phyloP scores from a whole-genome alignment of 2,888 invertebrate genomes.

The Yponomeuta malinellus region DNA sequence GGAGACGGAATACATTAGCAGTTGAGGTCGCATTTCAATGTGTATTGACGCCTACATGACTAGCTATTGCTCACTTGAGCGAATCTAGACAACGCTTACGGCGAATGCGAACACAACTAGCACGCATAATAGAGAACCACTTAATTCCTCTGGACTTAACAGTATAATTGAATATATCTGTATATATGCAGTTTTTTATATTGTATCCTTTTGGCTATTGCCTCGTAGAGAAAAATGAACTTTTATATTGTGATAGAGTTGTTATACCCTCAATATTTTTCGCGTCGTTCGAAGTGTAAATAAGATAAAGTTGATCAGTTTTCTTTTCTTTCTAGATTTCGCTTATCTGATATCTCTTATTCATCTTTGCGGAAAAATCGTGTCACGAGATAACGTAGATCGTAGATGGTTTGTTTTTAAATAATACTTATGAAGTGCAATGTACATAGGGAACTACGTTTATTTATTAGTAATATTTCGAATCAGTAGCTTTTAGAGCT shows the following conservation, averaged over 20 bases:
- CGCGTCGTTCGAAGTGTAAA: constrained; percentile 64
- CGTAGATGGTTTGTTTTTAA: not conserved
- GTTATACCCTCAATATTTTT: constrained; percentile 53
- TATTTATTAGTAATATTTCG: constrained; percentile 38
- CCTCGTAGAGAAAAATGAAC: constrained; percentile 50
- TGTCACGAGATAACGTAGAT: constrained; percentile 1
- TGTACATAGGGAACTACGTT: constrained; percentile 32
- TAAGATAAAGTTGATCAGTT: constrained; percentile 51
- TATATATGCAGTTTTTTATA: constrained; percentile 31
- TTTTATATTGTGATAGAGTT: constrained; percentile 58
- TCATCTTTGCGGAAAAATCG: constrained; percentile 8
- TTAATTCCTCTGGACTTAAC: constrained; percentile 37
- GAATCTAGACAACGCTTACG: constrained; percentile 47
- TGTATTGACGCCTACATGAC: constrained; percentile 47
- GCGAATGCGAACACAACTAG: constrained; percentile 60
- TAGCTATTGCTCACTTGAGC: constrained; percentile 69
- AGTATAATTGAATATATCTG: constrained; percentile 25
- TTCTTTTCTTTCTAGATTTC: constrained; percentile 34
- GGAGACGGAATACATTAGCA: constrained; percentile 58
- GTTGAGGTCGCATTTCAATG: constrained; percentile 58
- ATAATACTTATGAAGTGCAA: constrained; percentile 12
- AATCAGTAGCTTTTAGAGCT: constrained; percentile 29
- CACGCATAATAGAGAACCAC: constrained; percentile 57
- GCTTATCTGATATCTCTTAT: constrained; percentile 43
- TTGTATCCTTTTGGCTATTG: constrained; percentile 67